Percentiles rank a stretch among this genome's conserved stretches.
phyloP scores from a whole-genome alignment of 2,888 invertebrate species.

The Sialis fuliginosa region DNA sequence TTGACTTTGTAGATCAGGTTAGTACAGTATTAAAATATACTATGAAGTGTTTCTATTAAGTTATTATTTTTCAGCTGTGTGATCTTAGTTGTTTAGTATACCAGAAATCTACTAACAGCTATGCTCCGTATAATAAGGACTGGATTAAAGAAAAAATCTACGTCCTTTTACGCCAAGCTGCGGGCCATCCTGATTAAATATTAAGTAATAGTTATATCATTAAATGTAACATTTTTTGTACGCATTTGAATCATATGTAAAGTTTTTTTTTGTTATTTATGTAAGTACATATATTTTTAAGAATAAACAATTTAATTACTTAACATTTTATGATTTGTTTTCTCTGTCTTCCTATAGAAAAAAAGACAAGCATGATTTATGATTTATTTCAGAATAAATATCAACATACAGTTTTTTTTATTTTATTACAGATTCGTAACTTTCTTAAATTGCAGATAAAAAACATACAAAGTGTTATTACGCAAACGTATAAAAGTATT shows the following conservation, averaged over 20 bases:
- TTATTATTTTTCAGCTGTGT: slow-evolving; percentile 38
- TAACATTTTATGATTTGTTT: too few relatives aligned
- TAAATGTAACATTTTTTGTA: not conserved
- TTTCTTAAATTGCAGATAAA: slow-evolving; percentile 1
- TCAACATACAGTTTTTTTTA: not conserved
- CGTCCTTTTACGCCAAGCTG: slow-evolving; percentile 80
- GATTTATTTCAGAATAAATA: too few relatives aligned
- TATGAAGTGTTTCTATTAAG: slow-evolving; percentile 1
- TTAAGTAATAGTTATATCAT: not conserved
- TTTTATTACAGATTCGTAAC: slow-evolving; percentile 1
- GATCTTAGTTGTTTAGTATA: slow-evolving; percentile 94
- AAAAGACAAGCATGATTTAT: too few relatives aligned
- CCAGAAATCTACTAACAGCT: slow-evolving; percentile 87
- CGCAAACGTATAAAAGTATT: slow-evolving; percentile 7
- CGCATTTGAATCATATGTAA: too few relatives aligned
- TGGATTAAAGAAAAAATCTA: slow-evolving; percentile 99
- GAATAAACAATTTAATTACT: too few relatives aligned
- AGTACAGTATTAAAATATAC: not conserved
- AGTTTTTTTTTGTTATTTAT: too few relatives aligned
- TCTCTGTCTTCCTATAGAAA: too few relatives aligned
- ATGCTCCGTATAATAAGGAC: slow-evolving; percentile 96
- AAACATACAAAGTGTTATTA: not conserved
- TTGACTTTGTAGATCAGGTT: slow-evolving; percentile 90
- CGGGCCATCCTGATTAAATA: slow-evolving; percentile 33
- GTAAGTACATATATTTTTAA: too few relatives aligned